phyloP scores from a whole-genome alignment of 2,113 vertebrate genomes.

The Ia io region DNA sequence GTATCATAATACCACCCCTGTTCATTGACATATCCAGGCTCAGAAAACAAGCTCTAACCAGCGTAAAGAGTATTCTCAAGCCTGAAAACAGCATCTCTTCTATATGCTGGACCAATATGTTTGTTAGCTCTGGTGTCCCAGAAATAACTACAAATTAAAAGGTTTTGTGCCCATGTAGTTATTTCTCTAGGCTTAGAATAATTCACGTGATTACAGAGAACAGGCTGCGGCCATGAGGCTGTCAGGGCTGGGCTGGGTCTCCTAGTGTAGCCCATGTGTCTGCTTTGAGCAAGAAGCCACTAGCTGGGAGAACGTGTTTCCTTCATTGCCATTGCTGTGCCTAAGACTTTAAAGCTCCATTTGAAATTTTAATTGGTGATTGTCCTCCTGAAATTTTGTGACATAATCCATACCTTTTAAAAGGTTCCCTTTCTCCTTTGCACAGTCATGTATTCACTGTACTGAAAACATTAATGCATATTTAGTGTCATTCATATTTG shows the following conservation, averaged over 20 bases:
- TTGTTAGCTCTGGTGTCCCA: slow-evolving; percentile 27
- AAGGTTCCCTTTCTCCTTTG: slow-evolving; percentile 5
- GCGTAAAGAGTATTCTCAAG: neutral
- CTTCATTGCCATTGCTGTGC: neutral
- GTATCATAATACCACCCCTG: neutral
- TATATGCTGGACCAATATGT: neutral
- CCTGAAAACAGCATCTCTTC: slow-evolving; percentile 18
- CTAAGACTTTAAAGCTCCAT: slow-evolving; percentile 19
- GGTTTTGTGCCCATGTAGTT: neutral
- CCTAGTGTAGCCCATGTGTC: neutral
- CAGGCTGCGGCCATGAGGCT: neutral
- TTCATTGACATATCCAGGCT: neutral
- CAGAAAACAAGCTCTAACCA: slow-evolving; percentile 22
- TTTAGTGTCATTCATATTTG: neutral
- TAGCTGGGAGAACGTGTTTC: slow-evolving; percentile 31
- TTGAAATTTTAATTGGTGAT: slow-evolving; percentile 37
- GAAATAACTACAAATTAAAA: slow-evolving; percentile 63
- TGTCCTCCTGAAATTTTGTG: slow-evolving; percentile 20
- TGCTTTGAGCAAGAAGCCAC: slow-evolving; percentile 12
- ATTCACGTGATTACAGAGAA: slow-evolving; percentile 48
- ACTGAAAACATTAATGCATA: neutral
- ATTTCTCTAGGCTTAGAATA: slow-evolving; percentile 49
- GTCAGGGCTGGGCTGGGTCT: neutral
- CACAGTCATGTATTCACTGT: neutral
- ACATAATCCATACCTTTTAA: neutral